phyloP scores from a whole-genome alignment of 1,140 invertebrate genomes.

The Ephestia elutella region DNA sequence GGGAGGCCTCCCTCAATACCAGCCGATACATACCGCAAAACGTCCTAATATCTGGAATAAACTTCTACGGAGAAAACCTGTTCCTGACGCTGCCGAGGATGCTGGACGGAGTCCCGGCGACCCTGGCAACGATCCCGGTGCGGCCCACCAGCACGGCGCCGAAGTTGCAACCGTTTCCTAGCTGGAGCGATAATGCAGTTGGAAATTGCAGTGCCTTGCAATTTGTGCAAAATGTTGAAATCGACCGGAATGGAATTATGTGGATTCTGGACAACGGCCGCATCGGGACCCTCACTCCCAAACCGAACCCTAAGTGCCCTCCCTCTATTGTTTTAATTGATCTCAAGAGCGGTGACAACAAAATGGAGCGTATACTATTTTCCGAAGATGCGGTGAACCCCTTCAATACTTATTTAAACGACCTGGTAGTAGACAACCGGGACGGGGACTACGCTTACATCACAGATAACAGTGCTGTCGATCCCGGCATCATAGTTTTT shows the following conservation, averaged over 20 bases:
- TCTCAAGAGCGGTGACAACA: conserved; percentile 74
- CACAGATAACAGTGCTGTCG: conserved; percentile 77
- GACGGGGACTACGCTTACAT: conserved; percentile 81
- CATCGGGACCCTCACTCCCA: conserved; percentile 69
- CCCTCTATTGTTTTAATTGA: conserved; percentile 81
- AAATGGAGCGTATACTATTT: conserved; percentile 75
- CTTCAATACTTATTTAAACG: conserved; percentile 77
- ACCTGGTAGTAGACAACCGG: conserved; percentile 80
- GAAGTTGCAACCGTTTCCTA: conserved; percentile 78
- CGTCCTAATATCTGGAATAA: conserved; percentile 77
- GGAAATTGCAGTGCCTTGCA: conserved; percentile 79
- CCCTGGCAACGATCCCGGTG: conserved; percentile 77
- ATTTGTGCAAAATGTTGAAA: conserved; percentile 81
- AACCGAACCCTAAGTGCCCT: conserved; percentile 72
- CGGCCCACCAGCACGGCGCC: conserved; percentile 74
- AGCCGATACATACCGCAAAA: conserved; percentile 77
- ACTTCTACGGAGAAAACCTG: conserved; percentile 77
- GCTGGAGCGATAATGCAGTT: conserved; percentile 78
- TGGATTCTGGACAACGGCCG: conserved; percentile 82
- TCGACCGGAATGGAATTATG: conserved; percentile 80
- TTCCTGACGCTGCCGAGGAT: conserved; percentile 80
- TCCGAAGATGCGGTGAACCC: conserved; percentile 70
- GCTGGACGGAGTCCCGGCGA: conserved; percentile 79
- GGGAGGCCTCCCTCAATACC: conserved; percentile 60
- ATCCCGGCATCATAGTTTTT: conserved; percentile 83